Evolutionary conservation across 2,888 invertebrate species (phyloP).

Genomic region (Troides oblongomaculatus): DNA sequence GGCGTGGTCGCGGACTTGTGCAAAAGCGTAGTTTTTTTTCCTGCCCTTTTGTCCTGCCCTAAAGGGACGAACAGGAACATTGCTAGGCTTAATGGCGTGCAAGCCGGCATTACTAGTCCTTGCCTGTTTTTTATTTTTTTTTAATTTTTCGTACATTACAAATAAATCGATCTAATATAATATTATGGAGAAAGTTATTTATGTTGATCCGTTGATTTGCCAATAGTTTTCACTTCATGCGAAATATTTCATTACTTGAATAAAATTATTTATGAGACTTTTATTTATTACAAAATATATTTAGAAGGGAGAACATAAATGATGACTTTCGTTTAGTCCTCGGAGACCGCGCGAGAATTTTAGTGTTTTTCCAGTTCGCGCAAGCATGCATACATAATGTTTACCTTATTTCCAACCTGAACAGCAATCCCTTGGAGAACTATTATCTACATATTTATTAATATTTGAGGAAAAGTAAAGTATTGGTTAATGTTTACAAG

Average conservation of each 20-base stretch:
- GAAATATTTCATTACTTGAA: not conserved
- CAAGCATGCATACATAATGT: constrained; percentile 5
- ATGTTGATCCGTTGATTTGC: not conserved
- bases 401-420: not conserved
- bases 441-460: not conserved
- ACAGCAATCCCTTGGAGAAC: not conserved
- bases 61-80: too few species aligned
- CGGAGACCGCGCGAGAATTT: not conserved
- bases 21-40: too few species aligned
- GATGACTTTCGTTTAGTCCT: constrained; percentile 1
- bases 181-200: not conserved
- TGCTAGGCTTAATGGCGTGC: too few species aligned
- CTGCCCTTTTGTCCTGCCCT: too few species aligned
- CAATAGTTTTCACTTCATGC: not conserved
- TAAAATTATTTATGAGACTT: not conserved
- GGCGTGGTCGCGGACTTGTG: too few species aligned
- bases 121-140: too few species aligned
- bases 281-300: not conserved
- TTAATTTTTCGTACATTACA: too few species aligned
- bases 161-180: too few species aligned
- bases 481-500: too few species aligned
- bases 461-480: not conserved
- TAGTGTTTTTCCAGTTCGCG: constrained; percentile 2
- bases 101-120: too few species aligned
- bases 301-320: constrained; percentile 5